Conservation (phyloP, 2,888 invertebrate genomes). For the Cryptocephalus moraei region DNA sequence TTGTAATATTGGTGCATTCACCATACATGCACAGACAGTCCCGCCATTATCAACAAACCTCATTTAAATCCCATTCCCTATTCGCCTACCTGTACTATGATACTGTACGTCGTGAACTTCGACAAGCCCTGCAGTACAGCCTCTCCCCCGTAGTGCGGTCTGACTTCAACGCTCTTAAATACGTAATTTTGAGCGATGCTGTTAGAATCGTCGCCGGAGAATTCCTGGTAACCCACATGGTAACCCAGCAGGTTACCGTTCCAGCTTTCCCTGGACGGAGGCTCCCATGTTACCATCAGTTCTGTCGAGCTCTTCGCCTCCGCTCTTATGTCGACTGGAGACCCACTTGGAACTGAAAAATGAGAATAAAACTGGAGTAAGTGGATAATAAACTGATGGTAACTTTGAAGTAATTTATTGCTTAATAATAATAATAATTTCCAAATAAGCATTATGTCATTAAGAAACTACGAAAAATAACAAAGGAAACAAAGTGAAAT, state of each 20-base stretch:
- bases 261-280: conserved; percentile 77
- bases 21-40: too few relatives aligned
- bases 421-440: too few relatives aligned
- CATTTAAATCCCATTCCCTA: not conserved
- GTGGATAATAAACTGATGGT: too few relatives aligned
- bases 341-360: conserved; percentile 61
- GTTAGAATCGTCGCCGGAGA: conserved; percentile 31
- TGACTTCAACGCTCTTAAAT: conserved; percentile 66
- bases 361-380: too few relatives aligned
- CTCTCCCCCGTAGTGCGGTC: conserved; percentile 62
- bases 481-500: too few relatives aligned
- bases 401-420: too few relatives aligned
- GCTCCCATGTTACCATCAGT: conserved; percentile 76
- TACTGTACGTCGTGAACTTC: conserved; percentile 71
- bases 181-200: conserved; percentile 46
- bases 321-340: conserved; percentile 70
- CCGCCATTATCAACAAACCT: too few relatives aligned
- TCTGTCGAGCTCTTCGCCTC: conserved; percentile 80
- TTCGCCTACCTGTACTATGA: conserved; percentile 59
- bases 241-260: conserved; percentile 81
- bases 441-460: too few relatives aligned
- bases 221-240: conserved; percentile 75
- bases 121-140: conserved; percentile 59
- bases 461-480: too few relatives aligned
- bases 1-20: too few relatives aligned